Conservation (phyloP, 2,113 vertebrate species). For the Columba livia region DNA sequence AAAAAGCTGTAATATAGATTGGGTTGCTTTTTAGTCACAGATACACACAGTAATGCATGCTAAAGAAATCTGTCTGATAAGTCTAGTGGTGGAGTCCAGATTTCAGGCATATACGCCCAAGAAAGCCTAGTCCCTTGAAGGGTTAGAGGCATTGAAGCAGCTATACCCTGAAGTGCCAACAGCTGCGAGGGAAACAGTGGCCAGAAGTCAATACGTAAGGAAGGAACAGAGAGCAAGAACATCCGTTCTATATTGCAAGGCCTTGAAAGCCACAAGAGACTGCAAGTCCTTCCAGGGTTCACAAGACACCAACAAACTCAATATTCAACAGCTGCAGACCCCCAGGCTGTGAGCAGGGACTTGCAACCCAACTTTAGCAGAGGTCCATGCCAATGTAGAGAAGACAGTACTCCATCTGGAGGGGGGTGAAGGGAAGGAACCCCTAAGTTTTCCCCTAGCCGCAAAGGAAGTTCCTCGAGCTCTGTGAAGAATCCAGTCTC, state of each 20-base stretch:
- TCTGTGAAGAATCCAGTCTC: neutral
- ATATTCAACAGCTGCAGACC: fast-evolving
- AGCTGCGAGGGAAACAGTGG: neutral
- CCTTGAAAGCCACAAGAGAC: neutral
- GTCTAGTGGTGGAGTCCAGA: neutral
- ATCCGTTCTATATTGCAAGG: neutral
- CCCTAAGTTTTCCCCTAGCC: neutral
- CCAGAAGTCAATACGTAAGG: neutral
- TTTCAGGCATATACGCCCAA: neutral
- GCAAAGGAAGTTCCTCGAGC: neutral
- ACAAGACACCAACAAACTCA: neutral
- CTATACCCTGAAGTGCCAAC: neutral
- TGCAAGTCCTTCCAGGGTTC: fast-evolving
- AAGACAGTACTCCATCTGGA: fast-evolving
- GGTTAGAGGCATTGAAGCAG: neutral
- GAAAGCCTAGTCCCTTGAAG: neutral
- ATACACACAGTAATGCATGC: neutral
- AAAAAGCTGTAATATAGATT: neutral
- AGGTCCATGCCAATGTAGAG: neutral
- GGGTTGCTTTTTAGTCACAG: neutral
- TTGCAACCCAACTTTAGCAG: neutral
- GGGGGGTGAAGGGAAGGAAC: neutral
- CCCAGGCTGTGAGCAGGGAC: neutral
- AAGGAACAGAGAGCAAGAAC: neutral
- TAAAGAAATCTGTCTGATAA: neutral